phyloP scores from a whole-genome alignment of 2,113 vertebrate genomes.

The Lagenorhynchus albirostris region DNA sequence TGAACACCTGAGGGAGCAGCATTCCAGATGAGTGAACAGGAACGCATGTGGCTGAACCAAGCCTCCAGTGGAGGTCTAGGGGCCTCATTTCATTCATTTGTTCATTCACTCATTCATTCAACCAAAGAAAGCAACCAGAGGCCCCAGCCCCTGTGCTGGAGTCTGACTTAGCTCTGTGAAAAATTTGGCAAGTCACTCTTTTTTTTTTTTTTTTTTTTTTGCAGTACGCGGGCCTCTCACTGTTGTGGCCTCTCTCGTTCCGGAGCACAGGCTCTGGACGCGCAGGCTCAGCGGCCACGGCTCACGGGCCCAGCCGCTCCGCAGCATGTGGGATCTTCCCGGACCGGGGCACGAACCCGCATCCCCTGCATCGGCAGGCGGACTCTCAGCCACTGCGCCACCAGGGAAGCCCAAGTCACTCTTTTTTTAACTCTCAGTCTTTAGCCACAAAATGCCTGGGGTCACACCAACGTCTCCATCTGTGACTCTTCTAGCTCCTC shows the following conservation, averaged over 20 bases:
- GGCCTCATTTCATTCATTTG: neutral
- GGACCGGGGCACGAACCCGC: too few relatives aligned
- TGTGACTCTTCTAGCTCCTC: constrained; percentile 16
- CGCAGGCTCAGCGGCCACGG: too few relatives aligned
- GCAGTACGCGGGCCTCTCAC: too few relatives aligned
- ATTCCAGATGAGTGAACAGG: neutral
- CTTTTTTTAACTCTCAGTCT: neutral
- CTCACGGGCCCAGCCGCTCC: too few relatives aligned
- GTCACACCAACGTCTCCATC: neutral
- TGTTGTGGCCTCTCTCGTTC: too few relatives aligned
- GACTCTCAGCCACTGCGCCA: too few relatives aligned
- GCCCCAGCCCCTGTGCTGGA: neutral
- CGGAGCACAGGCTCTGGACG: too few relatives aligned
- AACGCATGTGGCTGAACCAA: neutral
- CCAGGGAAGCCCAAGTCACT: too few relatives aligned
- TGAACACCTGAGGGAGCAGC: neutral
- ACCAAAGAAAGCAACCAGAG: neutral
- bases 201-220: neutral
- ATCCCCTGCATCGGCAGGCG: too few relatives aligned
- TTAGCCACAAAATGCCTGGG: neutral
- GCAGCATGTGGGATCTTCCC: too few relatives aligned
- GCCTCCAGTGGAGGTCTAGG: neutral
- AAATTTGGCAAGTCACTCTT: neutral
- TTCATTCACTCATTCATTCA: neutral
- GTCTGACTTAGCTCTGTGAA: neutral